A percentile compares a stretch with the other conserved stretches of the same genome.
These are phyloP conservation scores for Zosterops lateralis DNA, from an alignment of 2,113 vertebrate genomes.

Conservation along the genomic window DNA sequence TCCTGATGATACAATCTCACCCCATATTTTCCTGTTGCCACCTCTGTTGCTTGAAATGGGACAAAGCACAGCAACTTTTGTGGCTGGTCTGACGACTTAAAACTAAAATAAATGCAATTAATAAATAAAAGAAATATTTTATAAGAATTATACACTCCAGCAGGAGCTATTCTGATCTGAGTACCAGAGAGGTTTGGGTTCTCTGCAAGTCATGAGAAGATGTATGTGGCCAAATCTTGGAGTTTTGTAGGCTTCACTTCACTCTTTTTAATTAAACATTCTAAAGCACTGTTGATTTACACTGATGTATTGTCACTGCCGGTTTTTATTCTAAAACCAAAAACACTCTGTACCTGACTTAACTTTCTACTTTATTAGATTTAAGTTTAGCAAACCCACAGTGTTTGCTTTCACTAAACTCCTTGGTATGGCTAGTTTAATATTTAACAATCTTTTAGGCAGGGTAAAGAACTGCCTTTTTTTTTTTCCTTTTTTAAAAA, in stretches of 20 bases:
- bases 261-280: background rate
- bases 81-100: background rate
- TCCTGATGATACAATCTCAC: background rate
- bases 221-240: background rate
- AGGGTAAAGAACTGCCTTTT: slow-evolving; percentile 10
- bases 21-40: fast-evolving
- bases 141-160: background rate
- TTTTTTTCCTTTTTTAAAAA: background rate
- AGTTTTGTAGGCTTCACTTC: background rate
- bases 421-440: slow-evolving; percentile 40
- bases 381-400: slow-evolving; percentile 25
- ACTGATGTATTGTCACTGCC: background rate
- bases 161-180: background rate
- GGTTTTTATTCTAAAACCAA: background rate
- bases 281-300: background rate
- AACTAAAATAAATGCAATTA: background rate
- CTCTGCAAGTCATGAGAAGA: background rate
- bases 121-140: background rate
- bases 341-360: background rate
- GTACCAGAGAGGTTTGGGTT: background rate
- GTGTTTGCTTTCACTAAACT: slow-evolving; percentile 52
- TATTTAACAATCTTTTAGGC: slow-evolving; percentile 58
- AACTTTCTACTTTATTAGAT: slow-evolving; percentile 34
- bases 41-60: background rate
- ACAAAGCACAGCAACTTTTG: background rate